These are phyloP conservation scores for Camptogramma bilineatum DNA, from an alignment of 2,888 invertebrate genomes.

Conservation along the genomic window DNA sequence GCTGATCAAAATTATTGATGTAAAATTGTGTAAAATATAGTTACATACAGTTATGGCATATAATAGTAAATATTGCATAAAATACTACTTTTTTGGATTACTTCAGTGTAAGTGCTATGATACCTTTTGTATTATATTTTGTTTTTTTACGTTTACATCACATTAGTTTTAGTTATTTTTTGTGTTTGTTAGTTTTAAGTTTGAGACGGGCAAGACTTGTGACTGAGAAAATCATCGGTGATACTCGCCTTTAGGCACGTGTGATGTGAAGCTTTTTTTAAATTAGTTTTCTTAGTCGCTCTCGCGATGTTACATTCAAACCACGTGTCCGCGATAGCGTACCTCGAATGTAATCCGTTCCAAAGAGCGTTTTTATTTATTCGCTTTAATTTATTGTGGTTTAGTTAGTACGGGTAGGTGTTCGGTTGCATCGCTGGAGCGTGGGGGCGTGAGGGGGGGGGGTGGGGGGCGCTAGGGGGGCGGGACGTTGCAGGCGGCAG, in stretches of 20 bases:
- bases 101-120: slow-evolving; percentile 60
- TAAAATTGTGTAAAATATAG: slow-evolving; percentile 44
- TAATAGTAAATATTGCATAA: slow-evolving; percentile 39
- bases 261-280: slow-evolving; percentile 23
- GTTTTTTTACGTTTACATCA: slow-evolving; percentile 42
- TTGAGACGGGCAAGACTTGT: slow-evolving; percentile 14
- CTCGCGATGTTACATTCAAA: slow-evolving; percentile 46
- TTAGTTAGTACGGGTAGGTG: slow-evolving; percentile 55
- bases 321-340: slow-evolving; percentile 48
- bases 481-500: slow-evolving; percentile 44
- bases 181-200: slow-evolving; percentile 25
- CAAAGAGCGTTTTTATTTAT: slow-evolving; percentile 80
- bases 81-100: slow-evolving; percentile 42
- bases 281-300: slow-evolving; percentile 28
- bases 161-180: slow-evolving; percentile 33
- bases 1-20: slow-evolving; percentile 56
- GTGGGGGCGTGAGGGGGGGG: slow-evolving; percentile 46
- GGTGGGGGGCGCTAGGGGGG: slow-evolving; percentile 42
- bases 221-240: slow-evolving; percentile 25
- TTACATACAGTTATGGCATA: slow-evolving; percentile 48
- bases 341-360: slow-evolving; percentile 76
- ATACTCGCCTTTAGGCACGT: slow-evolving; percentile 28
- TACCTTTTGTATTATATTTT: slow-evolving; percentile 39
- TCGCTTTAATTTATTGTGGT: slow-evolving; percentile 71
- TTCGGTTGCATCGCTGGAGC: slow-evolving; percentile 51